Percentiles rank a stretch among this genome's conserved stretches.
Conservation (phyloP, 2,797 vertebrate species). For the Moxostoma hubbsi region DNA sequence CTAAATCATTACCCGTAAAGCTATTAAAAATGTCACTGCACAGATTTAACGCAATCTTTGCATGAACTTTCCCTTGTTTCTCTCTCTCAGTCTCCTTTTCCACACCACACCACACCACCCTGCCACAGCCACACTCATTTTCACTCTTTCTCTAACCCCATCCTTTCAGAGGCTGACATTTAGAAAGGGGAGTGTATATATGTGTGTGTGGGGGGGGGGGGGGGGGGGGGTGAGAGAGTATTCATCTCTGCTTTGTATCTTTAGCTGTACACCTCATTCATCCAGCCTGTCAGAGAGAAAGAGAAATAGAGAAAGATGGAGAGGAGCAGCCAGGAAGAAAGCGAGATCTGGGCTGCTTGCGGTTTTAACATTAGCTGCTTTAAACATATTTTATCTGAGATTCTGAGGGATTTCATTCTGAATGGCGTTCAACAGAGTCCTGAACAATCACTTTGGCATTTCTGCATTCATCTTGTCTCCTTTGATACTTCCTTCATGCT, state of each 20-base stretch:
- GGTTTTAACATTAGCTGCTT: constrained; percentile 35
- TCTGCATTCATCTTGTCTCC: constrained; percentile 38
- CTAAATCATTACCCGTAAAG: constrained; percentile 74
- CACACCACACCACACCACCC: too few species aligned
- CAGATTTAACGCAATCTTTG: constrained; percentile 71
- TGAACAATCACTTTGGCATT: constrained; percentile 45
- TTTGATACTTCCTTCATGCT: constrained; percentile 30
- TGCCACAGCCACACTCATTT: constrained; percentile 5
- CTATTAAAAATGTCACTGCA: constrained; percentile 73
- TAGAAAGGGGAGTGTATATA: constrained; percentile 15
- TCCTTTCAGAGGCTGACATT: constrained; percentile 46
- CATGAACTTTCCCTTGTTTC: constrained; percentile 22
- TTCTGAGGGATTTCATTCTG: constrained; percentile 36
- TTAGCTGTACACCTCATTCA: constrained; percentile 23
- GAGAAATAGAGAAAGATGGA: background rate
- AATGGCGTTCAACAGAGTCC: constrained; percentile 38
- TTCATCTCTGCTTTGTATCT: constrained; percentile 50
- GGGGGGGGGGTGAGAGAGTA: constrained; percentile 14
- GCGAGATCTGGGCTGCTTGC: constrained; percentile 5
- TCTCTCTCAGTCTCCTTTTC: constrained; percentile 24
- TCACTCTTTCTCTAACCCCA: constrained; percentile 28
- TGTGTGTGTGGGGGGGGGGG: constrained; percentile 11
- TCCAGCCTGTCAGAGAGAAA: constrained; percentile 30
- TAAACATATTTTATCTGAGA: constrained; percentile 48
- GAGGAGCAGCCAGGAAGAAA: background rate